phyloP scores from a whole-genome alignment of 2,797 vertebrate genomes.

The Oophaga sylvatica region DNA sequence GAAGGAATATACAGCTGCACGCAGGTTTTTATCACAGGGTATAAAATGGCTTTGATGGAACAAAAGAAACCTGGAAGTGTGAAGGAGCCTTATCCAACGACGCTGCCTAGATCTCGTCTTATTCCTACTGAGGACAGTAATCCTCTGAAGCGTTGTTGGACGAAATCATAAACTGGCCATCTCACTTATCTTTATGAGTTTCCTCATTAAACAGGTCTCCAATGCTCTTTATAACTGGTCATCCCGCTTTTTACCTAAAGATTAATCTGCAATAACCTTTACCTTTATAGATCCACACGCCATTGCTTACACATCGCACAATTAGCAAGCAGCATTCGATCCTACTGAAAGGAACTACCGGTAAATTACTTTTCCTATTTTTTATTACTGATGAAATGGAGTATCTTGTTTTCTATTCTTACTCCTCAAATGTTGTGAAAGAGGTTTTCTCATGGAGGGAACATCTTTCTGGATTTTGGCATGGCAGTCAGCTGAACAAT shows the following conservation, averaged over 20 bases:
- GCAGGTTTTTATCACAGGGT: slow-evolving; percentile 15
- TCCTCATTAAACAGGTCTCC: slow-evolving; percentile 4
- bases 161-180: slow-evolving; percentile 3
- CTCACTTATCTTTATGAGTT: slow-evolving; percentile 39
- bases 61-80: neutral
- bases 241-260: neutral
- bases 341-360: too few species aligned
- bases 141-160: neutral
- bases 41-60: slow-evolving; percentile 24
- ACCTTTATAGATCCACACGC: neutral
- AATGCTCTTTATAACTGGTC: neutral
- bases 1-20: slow-evolving; percentile 7
- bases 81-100: slow-evolving; percentile 3
- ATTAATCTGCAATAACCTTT: neutral
- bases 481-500: neutral
- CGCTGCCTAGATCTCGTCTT: neutral
- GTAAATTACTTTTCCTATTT: too few species aligned
- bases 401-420: too few species aligned
- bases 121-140: neutral
- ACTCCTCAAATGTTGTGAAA: neutral
- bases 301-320: too few species aligned
- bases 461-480: neutral
- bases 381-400: too few species aligned
- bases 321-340: too few species aligned
- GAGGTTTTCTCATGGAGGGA: neutral